Percentiles rank a stretch among this genome's conserved stretches.
phyloP scores from a whole-genome alignment of 2,113 vertebrate species.

The Hippocampus zosterae region DNA sequence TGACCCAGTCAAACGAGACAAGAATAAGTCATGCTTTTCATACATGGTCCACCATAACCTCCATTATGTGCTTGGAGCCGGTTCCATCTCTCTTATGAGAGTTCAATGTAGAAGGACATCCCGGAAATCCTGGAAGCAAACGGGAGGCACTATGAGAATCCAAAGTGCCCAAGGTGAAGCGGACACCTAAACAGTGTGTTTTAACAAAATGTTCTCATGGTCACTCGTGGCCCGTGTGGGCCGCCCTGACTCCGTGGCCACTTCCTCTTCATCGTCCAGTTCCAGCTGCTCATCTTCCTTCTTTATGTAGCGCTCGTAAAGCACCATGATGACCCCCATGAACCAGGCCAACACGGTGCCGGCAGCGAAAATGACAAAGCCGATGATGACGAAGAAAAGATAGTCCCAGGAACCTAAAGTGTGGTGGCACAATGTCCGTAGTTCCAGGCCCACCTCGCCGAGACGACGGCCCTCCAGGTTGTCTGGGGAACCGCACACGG shows the following conservation, averaged over 20 bases:
- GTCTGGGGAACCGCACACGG: conserved; percentile 64
- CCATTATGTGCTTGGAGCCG: neutral
- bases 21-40: neutral
- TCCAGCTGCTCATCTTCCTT: conserved; percentile 64
- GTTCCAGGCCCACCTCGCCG: conserved; percentile 73
- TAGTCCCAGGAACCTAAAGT: conserved; percentile 80
- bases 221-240: conserved; percentile 27
- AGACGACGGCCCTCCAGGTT: conserved; percentile 63
- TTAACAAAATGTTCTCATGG: conserved; percentile 54
- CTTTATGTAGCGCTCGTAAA: conserved; percentile 73
- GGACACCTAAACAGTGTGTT: conserved; percentile 48
- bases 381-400: conserved; percentile 81
- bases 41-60: neutral
- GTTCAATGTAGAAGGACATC: neutral
- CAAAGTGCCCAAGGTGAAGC: conserved; percentile 8
- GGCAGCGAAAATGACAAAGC: conserved; percentile 84
- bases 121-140: conserved; percentile 35
- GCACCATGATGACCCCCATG: conserved; percentile 77
- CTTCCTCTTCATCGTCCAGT: conserved; percentile 57
- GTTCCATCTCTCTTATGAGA: conserved; percentile 14
- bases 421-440: conserved; percentile 80
- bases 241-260: conserved; percentile 13
- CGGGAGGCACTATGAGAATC: conserved; percentile 60
- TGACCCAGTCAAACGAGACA: neutral
- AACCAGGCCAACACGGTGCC: conserved; percentile 83